These are phyloP conservation scores for Disparrhopalites patrizii DNA, from an alignment of 2,888 invertebrate species.

Conservation along the genomic window DNA sequence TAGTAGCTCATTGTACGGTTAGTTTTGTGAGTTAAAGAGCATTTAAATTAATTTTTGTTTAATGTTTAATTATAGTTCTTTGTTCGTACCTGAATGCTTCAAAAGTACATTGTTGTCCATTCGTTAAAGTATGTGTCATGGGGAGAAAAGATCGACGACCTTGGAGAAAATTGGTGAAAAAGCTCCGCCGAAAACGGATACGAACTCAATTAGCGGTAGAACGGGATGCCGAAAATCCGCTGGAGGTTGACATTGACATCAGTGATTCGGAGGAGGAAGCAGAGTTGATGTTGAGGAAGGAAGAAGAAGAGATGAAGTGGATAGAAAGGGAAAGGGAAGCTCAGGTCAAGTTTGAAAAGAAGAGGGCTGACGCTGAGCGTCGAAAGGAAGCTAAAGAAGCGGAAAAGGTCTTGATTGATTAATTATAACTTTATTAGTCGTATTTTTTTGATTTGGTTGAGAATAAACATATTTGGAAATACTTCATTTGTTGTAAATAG, in stretches of 20 bases:
- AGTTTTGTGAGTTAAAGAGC: too few relatives aligned
- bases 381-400: constrained; percentile 29
- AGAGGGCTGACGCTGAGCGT: constrained; percentile 31
- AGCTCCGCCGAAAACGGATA: constrained; percentile 37
- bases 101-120: too few relatives aligned
- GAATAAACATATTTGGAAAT: not conserved
- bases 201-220: constrained; percentile 25
- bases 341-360: constrained; percentile 28
- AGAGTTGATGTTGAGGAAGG: not conserved
- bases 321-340: constrained; percentile 30
- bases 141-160: too few relatives aligned
- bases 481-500: constrained; percentile 13
- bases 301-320: constrained; percentile 35
- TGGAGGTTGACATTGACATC: not conserved
- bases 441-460: constrained; percentile 3
- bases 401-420: constrained; percentile 24
- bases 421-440: too few relatives aligned
- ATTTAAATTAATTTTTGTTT: too few relatives aligned
- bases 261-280: constrained; percentile 15
- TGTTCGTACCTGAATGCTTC: too few relatives aligned
- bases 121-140: too few relatives aligned
- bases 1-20: too few relatives aligned
- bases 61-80: too few relatives aligned
- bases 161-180: constrained; percentile 48
- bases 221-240: constrained; percentile 1